These are phyloP conservation scores for Lichenostomus cassidix DNA, from an alignment of 2,113 vertebrate species.

Conservation along the genomic window DNA sequence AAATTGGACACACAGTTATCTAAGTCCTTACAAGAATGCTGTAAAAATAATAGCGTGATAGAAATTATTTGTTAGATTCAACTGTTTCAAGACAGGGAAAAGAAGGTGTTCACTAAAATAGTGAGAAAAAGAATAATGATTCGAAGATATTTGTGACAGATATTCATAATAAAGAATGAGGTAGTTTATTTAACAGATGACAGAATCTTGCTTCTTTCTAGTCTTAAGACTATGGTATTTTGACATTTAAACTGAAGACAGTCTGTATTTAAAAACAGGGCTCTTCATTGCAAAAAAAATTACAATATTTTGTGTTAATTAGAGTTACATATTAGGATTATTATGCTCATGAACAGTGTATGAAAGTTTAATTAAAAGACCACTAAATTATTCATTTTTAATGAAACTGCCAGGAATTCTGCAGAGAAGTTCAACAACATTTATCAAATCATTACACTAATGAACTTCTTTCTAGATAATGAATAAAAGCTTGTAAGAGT, in stretches of 20 bases:
- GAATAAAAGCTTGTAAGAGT: not conserved
- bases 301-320: constrained; percentile 42
- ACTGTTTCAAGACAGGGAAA: not conserved
- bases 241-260: constrained; percentile 31
- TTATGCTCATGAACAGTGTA: not conserved
- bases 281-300: not conserved
- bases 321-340: constrained; percentile 48
- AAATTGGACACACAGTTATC: not conserved
- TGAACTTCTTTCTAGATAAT: constrained; percentile 13
- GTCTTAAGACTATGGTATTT: not conserved
- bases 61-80: not conserved
- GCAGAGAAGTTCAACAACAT: constrained; percentile 45
- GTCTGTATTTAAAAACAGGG: not conserved
- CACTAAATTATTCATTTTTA: constrained; percentile 59
- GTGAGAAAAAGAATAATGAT: not conserved
- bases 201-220: not conserved
- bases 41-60: not conserved
- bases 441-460: constrained; percentile 34
- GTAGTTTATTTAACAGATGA: not conserved
- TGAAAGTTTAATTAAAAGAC: constrained; percentile 50
- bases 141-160: not conserved
- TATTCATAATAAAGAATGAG: not conserved
- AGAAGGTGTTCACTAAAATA: not conserved
- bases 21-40: not conserved
- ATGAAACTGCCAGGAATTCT: constrained; percentile 29